Base-by-base conservation (phyloP, 35 echinoderm and acorn worm genomes). In the Eucidaris tribuloides region DNA sequence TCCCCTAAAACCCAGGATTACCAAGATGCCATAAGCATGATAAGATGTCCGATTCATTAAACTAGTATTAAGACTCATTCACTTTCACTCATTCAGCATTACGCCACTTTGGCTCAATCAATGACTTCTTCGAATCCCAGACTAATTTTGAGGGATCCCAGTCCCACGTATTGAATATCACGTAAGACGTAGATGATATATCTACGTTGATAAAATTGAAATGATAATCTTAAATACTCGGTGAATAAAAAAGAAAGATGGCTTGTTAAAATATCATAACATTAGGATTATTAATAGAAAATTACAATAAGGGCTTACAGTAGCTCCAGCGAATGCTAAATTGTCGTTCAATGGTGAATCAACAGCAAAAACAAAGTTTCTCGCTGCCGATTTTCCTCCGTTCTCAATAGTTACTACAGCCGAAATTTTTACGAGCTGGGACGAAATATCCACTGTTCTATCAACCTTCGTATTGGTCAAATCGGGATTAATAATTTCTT, bases 341-440 rank as follows among this genome's bases (percentile, higher is more conserved):
- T 83, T 76, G 45, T 82, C 77, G 33, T 45, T 83, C 37, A 90
- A 77, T 7, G 38, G 43, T 78, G 95, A 63, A 50, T 98, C 95
- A 52, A 90, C 42, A 55, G 90, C 90, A 50, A 98, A 33, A 35
- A 93, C 22, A 45, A 89, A 98, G 31, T 63, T 76, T 84, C 66
- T 63, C 9, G 56, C 46, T 58, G 82, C 50, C 1, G 86, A 81
- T 43, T 65, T 76, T 15, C 95, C 95, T 2, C 38, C 55, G 61
- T 98, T 98, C 36, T 89, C 86, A 4, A 93, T 48, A 5, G 76
- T 89, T 34, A 93, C 62, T 37, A 62, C 23, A 1, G 82, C 79
- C 20, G 83, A 79, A 20, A 93, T 86, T 79, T 98, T 92, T 22
- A 93, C 90, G 57, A 98, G 89, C 68, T 98, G 95, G 33, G 95